phyloP scores from a whole-genome alignment of 2,888 invertebrate species.

The Himalopsyche kuldschensis region DNA sequence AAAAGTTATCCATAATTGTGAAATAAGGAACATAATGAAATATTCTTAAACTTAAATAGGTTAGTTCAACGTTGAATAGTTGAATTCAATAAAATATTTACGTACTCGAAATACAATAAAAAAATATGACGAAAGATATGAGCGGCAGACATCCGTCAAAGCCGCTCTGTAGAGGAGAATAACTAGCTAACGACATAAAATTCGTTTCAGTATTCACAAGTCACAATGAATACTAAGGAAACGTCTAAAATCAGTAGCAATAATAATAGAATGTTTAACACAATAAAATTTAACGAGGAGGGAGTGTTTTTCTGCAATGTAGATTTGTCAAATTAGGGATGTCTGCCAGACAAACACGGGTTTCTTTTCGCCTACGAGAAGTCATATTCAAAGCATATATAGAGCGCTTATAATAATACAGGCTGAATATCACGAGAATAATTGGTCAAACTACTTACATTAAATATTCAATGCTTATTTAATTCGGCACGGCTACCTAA shows the following conservation, averaged over 20 bases:
- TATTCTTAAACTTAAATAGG: not conserved
- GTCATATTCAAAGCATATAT: not conserved
- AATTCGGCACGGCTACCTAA: conserved; percentile 21
- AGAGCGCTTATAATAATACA: not conserved
- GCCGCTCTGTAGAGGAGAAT: not conserved
- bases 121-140: not conserved
- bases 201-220: not conserved
- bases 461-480: conserved; percentile 18
- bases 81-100: not conserved
- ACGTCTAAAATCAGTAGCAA: not conserved
- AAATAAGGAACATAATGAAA: not conserved
- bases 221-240: not conserved
- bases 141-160: not conserved
- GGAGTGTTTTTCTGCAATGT: conserved; percentile 29
- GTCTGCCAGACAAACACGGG: conserved; percentile 26
- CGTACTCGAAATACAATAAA: not conserved
- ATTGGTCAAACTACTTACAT: conserved; percentile 14
- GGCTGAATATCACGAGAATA: not conserved
- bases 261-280: not conserved
- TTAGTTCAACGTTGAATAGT: not conserved
- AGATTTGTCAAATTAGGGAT: conserved; percentile 20
- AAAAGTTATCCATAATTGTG: not conserved
- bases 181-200: not conserved
- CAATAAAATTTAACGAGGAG: conserved; percentile 14
- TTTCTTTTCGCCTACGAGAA: not conserved